phyloP scores from a whole-genome alignment of 2,888 invertebrate genomes.

The Heteromurus nitidus region DNA sequence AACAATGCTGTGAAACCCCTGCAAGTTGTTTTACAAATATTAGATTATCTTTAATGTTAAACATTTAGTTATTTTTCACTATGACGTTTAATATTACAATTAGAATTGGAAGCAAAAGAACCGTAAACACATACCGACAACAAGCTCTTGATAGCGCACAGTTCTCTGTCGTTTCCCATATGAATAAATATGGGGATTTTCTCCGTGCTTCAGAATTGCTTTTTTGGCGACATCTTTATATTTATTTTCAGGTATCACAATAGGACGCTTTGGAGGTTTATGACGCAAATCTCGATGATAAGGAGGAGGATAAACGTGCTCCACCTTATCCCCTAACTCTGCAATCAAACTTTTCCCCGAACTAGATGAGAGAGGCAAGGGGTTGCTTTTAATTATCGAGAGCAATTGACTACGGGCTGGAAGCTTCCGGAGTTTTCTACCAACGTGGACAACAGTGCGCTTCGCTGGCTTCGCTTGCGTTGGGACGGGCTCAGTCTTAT shows the following conservation, averaged over 20 bases:
- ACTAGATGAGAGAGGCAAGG: slow-evolving; percentile 59
- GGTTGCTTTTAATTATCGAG: slow-evolving; percentile 38
- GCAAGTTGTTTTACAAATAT: not conserved
- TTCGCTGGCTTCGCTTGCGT: not conserved
- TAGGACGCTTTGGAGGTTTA: not conserved
- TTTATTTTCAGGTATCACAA: not conserved
- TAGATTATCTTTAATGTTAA: not conserved
- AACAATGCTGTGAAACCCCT: slow-evolving; percentile 49
- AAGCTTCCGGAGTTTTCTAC: slow-evolving; percentile 14
- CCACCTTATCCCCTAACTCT: slow-evolving; percentile 38
- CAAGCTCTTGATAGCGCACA: slow-evolving; percentile 52
- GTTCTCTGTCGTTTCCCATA: slow-evolving; percentile 35
- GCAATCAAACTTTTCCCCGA: slow-evolving; percentile 10
- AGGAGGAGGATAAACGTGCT: slow-evolving; percentile 15
- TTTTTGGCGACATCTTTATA: slow-evolving; percentile 43
- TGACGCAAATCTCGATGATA: slow-evolving; percentile 42
- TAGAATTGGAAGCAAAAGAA: not conserved
- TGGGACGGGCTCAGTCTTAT: not conserved
- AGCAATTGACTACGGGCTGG: slow-evolving; percentile 35
- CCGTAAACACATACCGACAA: slow-evolving; percentile 62
- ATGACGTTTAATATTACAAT: too few species aligned
- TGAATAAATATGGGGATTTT: slow-evolving; percentile 53
- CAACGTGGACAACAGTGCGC: not conserved
- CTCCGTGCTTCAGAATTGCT: slow-evolving; percentile 44
- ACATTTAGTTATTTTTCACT: too few species aligned